These are phyloP conservation scores for Nothura maculosa DNA, from an alignment of 2,797 vertebrate species.

Conservation along the genomic window DNA sequence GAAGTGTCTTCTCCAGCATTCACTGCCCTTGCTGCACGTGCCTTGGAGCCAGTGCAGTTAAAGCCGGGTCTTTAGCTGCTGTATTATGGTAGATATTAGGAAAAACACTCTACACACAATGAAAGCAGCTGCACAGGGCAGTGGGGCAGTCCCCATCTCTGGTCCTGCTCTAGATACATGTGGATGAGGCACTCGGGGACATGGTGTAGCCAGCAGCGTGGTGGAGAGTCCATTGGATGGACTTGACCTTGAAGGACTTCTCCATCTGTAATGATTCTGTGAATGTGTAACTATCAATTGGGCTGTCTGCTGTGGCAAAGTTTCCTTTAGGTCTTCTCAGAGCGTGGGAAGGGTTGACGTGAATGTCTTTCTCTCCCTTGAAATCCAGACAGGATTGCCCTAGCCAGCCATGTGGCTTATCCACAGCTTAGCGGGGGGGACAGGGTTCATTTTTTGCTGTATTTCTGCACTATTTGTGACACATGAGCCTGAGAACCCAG, in stretches of 20 bases:
- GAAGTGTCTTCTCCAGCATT: too few species aligned
- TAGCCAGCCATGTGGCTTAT: fast-evolving
- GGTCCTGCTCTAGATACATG: too few species aligned
- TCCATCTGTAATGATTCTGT: too few species aligned
- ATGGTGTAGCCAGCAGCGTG: too few species aligned
- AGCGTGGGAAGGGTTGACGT: not conserved
- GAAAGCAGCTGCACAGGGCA: too few species aligned
- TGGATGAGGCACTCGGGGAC: too few species aligned
- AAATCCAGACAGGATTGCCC: not conserved
- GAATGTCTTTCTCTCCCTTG: not conserved
- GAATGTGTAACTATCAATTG: not conserved
- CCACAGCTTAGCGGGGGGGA: fast-evolving
- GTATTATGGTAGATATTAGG: too few species aligned
- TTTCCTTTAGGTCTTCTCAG: not conserved
- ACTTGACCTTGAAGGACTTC: too few species aligned
- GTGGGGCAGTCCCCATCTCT: too few species aligned
- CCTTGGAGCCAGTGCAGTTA: not conserved
- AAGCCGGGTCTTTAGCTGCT: not conserved
- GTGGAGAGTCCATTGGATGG: too few species aligned
- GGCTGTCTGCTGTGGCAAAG: not conserved
- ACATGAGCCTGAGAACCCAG: fast-evolving
- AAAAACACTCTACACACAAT: too few species aligned
- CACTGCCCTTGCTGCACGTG: not conserved
- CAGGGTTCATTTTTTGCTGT: fast-evolving
- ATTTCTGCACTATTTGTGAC: fast-evolving